Percentiles rank a stretch among this genome's conserved stretches.
Conservation (phyloP, 1,140 invertebrate species). For the Hyposmocoma kahamanoa region DNA sequence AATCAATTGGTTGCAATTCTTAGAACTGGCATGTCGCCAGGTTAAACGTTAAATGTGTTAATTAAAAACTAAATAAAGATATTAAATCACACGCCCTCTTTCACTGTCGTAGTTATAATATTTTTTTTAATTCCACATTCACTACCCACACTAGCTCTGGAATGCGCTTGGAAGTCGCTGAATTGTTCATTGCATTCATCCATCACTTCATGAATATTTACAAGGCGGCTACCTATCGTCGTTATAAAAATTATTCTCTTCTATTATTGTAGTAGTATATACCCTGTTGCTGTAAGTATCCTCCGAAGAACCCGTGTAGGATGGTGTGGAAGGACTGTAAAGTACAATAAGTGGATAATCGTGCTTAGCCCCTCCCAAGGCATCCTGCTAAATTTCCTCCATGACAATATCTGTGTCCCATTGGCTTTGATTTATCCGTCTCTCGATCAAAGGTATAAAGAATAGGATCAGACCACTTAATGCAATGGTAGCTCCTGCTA, state of each 20-base stretch:
- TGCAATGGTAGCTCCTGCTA: conserved; percentile 87
- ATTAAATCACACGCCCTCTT: conserved; percentile 29
- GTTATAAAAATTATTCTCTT: conserved; percentile 32
- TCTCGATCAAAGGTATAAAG: conserved; percentile 86
- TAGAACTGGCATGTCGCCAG: too few species aligned
- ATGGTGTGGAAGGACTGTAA: conserved; percentile 57
- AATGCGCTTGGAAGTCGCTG: conserved; percentile 47
- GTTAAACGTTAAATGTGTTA: neutral
- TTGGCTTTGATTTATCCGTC: conserved; percentile 36
- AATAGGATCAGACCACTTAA: conserved; percentile 93
- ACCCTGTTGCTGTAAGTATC: conserved; percentile 61
- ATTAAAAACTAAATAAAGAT: conserved; percentile 2
- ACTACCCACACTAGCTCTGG: conserved; percentile 44
- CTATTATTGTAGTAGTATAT: conserved; percentile 52
- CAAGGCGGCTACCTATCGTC: conserved; percentile 29
- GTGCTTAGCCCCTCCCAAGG: conserved; percentile 28
- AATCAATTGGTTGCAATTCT: conserved; percentile 36
- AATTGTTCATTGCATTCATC: conserved; percentile 35
- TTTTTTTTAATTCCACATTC: conserved; percentile 17
- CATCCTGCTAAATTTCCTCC: conserved; percentile 60
- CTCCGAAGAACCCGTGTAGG: conserved; percentile 36
- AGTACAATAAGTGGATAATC: conserved; percentile 54
- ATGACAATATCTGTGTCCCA: conserved; percentile 38
- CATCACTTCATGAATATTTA: conserved; percentile 30
- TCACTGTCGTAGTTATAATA: too few species aligned